These are phyloP conservation scores for Macrotis lagotis DNA, from an alignment of 2,113 vertebrate species.

Conservation along the genomic window DNA sequence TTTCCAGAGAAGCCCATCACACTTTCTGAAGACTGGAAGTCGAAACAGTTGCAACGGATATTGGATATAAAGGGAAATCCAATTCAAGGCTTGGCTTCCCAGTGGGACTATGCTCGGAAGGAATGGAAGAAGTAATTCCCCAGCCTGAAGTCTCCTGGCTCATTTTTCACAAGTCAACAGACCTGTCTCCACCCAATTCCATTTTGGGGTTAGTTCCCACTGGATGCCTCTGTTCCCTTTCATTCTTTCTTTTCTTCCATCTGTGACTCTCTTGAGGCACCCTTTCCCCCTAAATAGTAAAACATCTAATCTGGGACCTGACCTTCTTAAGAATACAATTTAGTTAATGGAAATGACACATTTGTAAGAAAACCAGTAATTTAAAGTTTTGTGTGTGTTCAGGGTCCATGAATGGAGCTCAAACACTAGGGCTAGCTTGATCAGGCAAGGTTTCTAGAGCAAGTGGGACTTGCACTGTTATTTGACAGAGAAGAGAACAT, in stretches of 20 bases:
- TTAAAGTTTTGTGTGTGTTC: not conserved
- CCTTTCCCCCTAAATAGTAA: not conserved
- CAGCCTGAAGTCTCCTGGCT: too few species aligned
- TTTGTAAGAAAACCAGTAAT: not conserved
- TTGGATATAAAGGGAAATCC: constrained; percentile 89
- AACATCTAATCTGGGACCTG: not conserved
- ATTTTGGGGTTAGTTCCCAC: not conserved
- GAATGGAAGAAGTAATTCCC: constrained; percentile 86
- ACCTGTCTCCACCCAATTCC: not conserved
- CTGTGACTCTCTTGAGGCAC: not conserved
- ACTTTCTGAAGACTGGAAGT: constrained; percentile 84
- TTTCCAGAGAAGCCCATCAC: constrained; percentile 85
- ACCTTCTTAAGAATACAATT: not conserved
- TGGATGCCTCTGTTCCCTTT: not conserved
- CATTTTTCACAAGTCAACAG: not conserved
- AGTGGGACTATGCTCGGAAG: constrained; percentile 91
- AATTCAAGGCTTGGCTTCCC: constrained; percentile 85
- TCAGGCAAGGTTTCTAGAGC: constrained; percentile 39
- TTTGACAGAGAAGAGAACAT: not conserved
- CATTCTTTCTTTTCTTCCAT: not conserved
- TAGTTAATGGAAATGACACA: not conserved
- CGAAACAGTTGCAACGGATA: constrained; percentile 86
- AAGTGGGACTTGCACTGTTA: not conserved
- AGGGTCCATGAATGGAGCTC: not conserved
- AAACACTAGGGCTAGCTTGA: not conserved